These are phyloP conservation scores for Sarotherodon lohbergeri DNA, from an alignment of 2,113 vertebrate genomes.

Conservation along the genomic window DNA sequence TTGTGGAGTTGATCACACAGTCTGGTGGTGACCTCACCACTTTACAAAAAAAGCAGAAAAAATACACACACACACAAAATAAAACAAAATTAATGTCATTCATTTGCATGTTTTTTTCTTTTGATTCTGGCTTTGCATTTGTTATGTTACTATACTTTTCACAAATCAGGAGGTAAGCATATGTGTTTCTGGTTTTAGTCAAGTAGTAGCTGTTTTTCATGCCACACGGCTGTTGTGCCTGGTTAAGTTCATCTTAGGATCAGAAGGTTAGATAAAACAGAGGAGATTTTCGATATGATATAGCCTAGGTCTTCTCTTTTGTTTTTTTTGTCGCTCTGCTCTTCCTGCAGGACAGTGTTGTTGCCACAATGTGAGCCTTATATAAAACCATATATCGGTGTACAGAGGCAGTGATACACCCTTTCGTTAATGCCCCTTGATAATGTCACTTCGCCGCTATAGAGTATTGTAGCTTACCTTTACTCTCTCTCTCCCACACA, in stretches of 20 bases:
- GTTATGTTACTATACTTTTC: neutral
- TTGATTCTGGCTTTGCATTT: neutral
- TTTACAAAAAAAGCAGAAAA: neutral
- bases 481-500: neutral
- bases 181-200: neutral
- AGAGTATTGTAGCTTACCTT: slow-evolving; percentile 47
- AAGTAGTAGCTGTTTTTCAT: neutral
- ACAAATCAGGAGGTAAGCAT: neutral
- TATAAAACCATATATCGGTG: slow-evolving; percentile 34
- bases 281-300: neutral
- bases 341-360: neutral
- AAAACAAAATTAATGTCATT: neutral
- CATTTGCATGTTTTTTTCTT: neutral
- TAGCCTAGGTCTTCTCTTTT: neutral
- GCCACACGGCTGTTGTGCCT: neutral
- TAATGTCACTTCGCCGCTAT: slow-evolving; percentile 59
- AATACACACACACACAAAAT: neutral
- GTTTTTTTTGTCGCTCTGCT: neutral
- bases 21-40: slow-evolving; percentile 35
- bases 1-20: slow-evolving; percentile 48
- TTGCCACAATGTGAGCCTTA: neutral
- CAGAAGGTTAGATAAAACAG: neutral
- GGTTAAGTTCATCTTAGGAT: neutral
- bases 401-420: slow-evolving; percentile 24
- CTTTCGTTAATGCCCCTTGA: slow-evolving; percentile 59